Percentiles rank a stretch among this genome's conserved stretches.
Conservation (phyloP, 2,888 invertebrate genomes). For the Eurytoma adleriae region DNA sequence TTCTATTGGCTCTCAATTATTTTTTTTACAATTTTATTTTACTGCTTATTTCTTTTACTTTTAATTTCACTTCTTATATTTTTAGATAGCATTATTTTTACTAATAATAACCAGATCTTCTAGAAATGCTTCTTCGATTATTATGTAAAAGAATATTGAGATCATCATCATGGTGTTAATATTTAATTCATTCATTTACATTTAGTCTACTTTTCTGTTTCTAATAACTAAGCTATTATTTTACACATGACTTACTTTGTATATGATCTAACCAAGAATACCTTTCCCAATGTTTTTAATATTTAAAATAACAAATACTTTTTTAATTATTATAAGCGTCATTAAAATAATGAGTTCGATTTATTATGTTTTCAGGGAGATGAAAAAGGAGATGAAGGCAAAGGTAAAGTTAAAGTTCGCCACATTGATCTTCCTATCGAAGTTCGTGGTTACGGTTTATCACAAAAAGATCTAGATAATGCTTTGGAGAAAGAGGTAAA, state of each 20-base stretch:
- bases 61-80: constrained; percentile 7
- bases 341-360: neutral
- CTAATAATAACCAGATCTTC: constrained; percentile 20
- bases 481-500: constrained; percentile 88
- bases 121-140: neutral
- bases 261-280: neutral
- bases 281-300: constrained; percentile 10
- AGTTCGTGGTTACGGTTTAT: constrained; percentile 84
- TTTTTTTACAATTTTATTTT: constrained; percentile 5
- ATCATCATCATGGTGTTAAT: constrained; percentile 13
- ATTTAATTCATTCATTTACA: constrained; percentile 6
- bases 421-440: constrained; percentile 91
- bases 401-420: constrained; percentile 88
- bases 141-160: constrained; percentile 12
- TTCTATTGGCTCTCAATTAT: constrained; percentile 42
- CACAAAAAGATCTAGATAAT: constrained; percentile 84
- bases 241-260: too few relatives aligned
- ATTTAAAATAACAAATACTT: neutral
- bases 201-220: neutral
- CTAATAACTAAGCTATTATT: too few relatives aligned
- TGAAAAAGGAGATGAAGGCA: constrained; percentile 79
- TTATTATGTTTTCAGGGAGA: constrained; percentile 68
- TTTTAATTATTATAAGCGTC: neutral
- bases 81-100: constrained; percentile 56
- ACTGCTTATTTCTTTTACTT: constrained; percentile 3